A percentile compares a stretch with the other conserved stretches of the same genome.
phyloP scores from a whole-genome alignment of 2,888 invertebrate species.

The Brenthis daphne region DNA sequence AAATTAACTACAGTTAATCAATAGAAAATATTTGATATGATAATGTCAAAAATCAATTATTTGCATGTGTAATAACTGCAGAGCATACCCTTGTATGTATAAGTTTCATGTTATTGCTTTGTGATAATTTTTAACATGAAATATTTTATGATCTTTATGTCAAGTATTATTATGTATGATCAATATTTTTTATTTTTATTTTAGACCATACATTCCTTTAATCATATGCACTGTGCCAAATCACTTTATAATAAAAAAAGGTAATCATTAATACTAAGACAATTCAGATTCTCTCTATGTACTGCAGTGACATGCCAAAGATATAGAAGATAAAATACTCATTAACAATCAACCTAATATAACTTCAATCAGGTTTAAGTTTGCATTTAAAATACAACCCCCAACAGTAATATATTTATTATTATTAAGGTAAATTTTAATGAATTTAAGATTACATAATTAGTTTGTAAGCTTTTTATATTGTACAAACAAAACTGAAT shows the following conservation, averaged over 20 bases:
- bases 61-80: too few species aligned
- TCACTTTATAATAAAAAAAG: background rate
- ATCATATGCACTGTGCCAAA: conserved; percentile 53
- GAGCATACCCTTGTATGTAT: too few species aligned
- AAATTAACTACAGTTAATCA: background rate
- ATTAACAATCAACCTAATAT: background rate
- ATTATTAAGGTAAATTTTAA: conserved; percentile 26
- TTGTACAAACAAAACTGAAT: background rate
- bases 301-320: conserved; percentile 42
- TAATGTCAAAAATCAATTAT: too few species aligned
- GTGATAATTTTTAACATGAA: conserved; percentile 12
- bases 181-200: background rate
- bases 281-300: conserved; percentile 6
- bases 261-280: too few species aligned
- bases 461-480: conserved; percentile 4
- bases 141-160: conserved; percentile 20
- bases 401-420: conserved; percentile 28
- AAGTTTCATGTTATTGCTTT: too few species aligned
- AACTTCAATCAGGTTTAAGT: background rate
- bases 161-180: conserved; percentile 27
- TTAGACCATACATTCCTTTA: conserved; percentile 25
- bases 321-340: conserved; percentile 16
- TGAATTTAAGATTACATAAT: conserved; percentile 13
- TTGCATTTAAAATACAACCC: conserved; percentile 14
- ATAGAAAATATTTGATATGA: background rate